Percentiles rank a stretch among this genome's conserved stretches.
phyloP scores from a whole-genome alignment of 2,113 vertebrate species.

The Pangasianodon hypophthalmus region DNA sequence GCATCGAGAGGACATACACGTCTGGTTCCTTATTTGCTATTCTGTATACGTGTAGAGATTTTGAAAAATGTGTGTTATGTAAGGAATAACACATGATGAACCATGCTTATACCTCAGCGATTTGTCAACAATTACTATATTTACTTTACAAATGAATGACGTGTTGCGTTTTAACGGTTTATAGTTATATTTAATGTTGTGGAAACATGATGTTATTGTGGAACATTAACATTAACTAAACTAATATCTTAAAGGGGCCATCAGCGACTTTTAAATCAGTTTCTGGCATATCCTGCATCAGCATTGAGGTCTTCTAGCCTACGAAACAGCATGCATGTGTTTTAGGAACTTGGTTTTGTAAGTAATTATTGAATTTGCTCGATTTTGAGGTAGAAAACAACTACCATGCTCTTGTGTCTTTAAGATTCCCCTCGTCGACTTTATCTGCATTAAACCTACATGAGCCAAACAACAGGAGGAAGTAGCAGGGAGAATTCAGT shows the following conservation, averaged over 20 bases:
- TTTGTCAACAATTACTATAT: not conserved
- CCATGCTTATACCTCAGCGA: not conserved
- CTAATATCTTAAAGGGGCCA: not conserved
- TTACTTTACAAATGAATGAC: not conserved
- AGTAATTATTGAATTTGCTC: not conserved
- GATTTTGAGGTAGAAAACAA: not conserved
- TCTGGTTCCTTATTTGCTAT: not conserved
- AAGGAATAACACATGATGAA: not conserved
- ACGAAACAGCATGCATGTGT: not conserved
- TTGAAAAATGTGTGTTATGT: not conserved
- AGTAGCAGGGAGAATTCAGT: not conserved
- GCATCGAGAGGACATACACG: not conserved
- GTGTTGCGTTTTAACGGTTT: not conserved
- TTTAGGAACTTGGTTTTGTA: not conserved
- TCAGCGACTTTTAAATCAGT: not conserved
- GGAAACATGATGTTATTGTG: no score
- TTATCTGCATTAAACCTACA: not conserved
- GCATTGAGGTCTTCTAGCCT: not conserved
- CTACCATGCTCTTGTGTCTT: not conserved
- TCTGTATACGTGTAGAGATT: no score
- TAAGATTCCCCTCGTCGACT: not conserved
- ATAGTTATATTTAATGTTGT: not conserved
- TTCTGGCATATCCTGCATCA: not conserved
- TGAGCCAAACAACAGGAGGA: not conserved
- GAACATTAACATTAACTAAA: no score